Percentiles rank a stretch among this genome's conserved stretches.
phyloP scores from a whole-genome alignment of 2,113 vertebrate genomes.

The Labeo rohita region DNA sequence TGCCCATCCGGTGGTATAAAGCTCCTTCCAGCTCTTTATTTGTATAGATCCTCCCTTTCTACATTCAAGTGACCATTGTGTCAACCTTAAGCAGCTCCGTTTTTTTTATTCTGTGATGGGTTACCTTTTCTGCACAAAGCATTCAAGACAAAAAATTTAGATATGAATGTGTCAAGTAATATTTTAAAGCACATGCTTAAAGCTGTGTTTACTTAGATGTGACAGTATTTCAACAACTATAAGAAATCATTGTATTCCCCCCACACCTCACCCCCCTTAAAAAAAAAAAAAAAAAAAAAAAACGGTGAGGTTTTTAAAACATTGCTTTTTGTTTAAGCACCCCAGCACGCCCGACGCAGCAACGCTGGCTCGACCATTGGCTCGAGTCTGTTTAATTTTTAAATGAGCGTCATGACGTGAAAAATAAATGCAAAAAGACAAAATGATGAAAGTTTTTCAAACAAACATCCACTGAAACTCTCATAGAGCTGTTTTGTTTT shows the following conservation, averaged over 20 bases:
- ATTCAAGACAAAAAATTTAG: conserved; percentile 3
- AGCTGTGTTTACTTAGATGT: not conserved
- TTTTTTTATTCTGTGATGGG: conserved; percentile 13
- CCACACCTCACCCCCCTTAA: too few relatives aligned
- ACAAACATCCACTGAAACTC: not conserved
- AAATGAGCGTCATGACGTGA: not conserved
- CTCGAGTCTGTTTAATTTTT: not conserved
- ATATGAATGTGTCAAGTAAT: not conserved
- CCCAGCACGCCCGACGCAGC: not conserved
- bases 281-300: too few relatives aligned
- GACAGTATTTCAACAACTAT: not conserved
- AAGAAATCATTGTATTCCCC: not conserved
- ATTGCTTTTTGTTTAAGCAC: not conserved
- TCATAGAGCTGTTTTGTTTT: not conserved
- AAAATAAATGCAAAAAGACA: not conserved
- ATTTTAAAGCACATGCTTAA: conserved; percentile 3
- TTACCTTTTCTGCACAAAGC: conserved; percentile 3
- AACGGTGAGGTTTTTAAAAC: not conserved
- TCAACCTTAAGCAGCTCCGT: not conserved
- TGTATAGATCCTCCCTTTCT: not conserved
- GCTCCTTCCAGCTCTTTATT: not conserved
- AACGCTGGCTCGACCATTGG: not conserved
- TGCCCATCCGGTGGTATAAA: not conserved
- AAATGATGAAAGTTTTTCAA: not conserved
- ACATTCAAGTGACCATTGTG: conserved; percentile 12